These are phyloP conservation scores for Turritopsis rubra DNA, from an alignment of 30 jellyfish, hydroid and myxozoan genomes.

Conservation along the genomic window DNA sequence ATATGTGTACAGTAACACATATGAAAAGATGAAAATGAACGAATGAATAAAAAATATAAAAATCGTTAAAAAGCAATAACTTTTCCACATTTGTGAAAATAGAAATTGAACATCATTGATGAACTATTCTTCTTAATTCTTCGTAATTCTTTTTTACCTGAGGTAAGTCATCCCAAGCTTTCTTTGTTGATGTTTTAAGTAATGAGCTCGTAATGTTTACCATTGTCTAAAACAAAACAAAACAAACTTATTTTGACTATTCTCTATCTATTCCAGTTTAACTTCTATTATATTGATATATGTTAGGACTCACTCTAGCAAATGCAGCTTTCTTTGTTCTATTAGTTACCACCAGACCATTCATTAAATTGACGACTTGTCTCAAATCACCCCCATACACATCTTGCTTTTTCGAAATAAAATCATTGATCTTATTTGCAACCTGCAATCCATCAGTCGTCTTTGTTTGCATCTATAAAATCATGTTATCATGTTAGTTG, in stretches of 20 bases:
- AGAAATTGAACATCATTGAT: no score
- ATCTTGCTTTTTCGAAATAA: not conserved
- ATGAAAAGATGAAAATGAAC: not conserved
- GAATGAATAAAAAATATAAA: not conserved
- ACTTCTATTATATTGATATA: no score
- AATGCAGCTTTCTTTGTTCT: not conserved
- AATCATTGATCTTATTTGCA: not conserved
- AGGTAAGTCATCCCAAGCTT: conserved; percentile 14
- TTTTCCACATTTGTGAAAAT: not conserved
- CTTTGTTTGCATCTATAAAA: not conserved
- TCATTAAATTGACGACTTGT: not conserved
- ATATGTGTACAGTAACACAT: not conserved
- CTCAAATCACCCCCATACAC: not conserved
- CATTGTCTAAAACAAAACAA: conserved; percentile 17
- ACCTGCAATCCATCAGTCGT: not conserved
- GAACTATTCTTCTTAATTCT: no score
- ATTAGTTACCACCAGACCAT: not conserved
- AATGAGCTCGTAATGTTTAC: conserved; percentile 10
- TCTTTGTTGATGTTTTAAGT: not conserved
- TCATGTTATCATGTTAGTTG: not conserved
- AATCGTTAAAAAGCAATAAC: not conserved
- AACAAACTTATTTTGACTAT: not conserved
- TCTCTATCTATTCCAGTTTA: not conserved
- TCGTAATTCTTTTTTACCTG: no score
- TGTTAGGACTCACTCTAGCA: not conserved